These are phyloP conservation scores for Caenorhabditis sp. DNA, from an alignment of 2,888 invertebrate species.

Conservation along the genomic window DNA sequence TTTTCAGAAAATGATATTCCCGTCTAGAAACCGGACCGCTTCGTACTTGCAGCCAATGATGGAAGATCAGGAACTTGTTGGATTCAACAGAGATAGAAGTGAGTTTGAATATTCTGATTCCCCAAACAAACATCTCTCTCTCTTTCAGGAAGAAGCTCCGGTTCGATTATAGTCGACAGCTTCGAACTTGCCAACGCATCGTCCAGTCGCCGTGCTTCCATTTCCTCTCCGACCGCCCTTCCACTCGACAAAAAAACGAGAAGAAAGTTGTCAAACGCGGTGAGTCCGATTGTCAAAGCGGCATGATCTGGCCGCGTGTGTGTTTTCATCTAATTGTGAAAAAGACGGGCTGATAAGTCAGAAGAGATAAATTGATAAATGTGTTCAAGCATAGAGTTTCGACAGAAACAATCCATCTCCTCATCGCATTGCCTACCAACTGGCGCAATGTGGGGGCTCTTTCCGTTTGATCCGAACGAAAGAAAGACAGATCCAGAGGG, in stretches of 20 bases:
- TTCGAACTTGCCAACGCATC: constrained; percentile 35
- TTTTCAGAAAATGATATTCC: constrained; percentile 56
- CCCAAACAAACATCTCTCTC: too few relatives aligned
- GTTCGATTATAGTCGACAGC: constrained; percentile 49
- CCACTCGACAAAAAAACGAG: constrained; percentile 35
- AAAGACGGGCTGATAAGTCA: not conserved
- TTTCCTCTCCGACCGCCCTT: constrained; percentile 4
- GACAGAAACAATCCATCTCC: constrained; percentile 44
- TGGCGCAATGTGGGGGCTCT: constrained; percentile 15
- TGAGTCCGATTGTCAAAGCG: constrained; percentile 4
- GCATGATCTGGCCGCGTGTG: constrained; percentile 14
- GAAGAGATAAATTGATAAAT: constrained; percentile 48
- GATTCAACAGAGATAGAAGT: constrained; percentile 55
- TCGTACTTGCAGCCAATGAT: constrained; percentile 53
- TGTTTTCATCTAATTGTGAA: constrained; percentile 25
- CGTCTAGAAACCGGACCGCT: constrained; percentile 44
- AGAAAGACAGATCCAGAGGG: constrained; percentile 8
- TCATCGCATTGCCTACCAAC: constrained; percentile 32
- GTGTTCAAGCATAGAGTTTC: constrained; percentile 42
- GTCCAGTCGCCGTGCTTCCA: constrained; percentile 41
- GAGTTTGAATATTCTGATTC: too few relatives aligned
- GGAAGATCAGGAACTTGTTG: constrained; percentile 57
- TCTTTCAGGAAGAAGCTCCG: constrained; percentile 55
- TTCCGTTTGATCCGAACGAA: constrained; percentile 36
- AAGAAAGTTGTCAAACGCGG: constrained; percentile 46